These are phyloP conservation scores for Caenorhabditis angaria DNA, from an alignment of 2,888 invertebrate species.

Conservation along the genomic window DNA sequence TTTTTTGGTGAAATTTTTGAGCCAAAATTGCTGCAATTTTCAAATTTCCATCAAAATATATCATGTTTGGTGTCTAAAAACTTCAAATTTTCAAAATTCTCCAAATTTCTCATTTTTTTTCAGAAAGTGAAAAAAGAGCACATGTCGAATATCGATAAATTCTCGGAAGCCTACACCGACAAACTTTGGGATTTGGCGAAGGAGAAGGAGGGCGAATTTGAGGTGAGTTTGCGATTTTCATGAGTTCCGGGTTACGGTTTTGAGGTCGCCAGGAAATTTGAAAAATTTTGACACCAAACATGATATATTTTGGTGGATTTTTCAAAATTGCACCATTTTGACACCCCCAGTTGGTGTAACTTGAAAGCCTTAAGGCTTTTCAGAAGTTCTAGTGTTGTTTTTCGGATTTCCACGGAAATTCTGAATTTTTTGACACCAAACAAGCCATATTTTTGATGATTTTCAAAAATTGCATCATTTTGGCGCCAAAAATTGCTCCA, in stretches of 20 bases:
- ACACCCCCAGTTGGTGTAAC: background rate
- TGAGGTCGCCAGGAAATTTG: background rate
- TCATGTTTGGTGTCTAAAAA: background rate
- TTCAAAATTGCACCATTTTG: background rate
- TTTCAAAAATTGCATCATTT: too few relatives aligned
- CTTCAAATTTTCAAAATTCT: background rate
- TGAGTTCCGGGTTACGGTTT: background rate
- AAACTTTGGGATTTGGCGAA: constrained; percentile 49
- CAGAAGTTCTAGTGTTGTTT: too few relatives aligned
- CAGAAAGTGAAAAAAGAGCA: constrained; percentile 53
- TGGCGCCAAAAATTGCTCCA: too few relatives aligned
- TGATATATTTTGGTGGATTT: background rate
- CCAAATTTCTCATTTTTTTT: constrained; percentile 21
- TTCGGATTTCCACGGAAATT: too few relatives aligned
- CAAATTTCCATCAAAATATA: background rate
- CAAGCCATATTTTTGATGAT: too few relatives aligned
- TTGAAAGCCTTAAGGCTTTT: too few relatives aligned
- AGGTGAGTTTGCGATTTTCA: constrained; percentile 13
- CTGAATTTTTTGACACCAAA: too few relatives aligned
- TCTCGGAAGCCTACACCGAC: constrained; percentile 54
- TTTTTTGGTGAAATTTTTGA: background rate
- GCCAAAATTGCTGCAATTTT: background rate
- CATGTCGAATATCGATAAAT: constrained; percentile 53
- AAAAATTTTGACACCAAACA: background rate
- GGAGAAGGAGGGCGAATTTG: constrained; percentile 25